phyloP scores from a whole-genome alignment of 2,113 vertebrate species.

The Thalassarche chlororhynchos region DNA sequence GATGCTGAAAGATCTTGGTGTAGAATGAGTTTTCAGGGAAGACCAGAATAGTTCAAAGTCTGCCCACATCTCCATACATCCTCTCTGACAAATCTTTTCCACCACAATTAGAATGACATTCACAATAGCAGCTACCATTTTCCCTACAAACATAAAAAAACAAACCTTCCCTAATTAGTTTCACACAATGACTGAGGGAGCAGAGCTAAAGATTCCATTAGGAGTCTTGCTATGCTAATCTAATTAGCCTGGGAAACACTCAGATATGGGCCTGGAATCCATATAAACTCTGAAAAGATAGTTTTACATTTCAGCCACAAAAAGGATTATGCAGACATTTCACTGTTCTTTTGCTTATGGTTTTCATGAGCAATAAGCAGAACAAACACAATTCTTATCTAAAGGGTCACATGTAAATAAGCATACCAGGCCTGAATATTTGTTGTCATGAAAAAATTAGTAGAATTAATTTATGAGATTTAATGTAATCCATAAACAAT shows the following conservation, averaged over 20 bases:
- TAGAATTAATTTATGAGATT: not conserved
- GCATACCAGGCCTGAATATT: not conserved
- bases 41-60: conserved; percentile 5
- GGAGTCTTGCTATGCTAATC: conserved; percentile 30
- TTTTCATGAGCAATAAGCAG: not conserved
- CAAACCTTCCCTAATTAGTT: conserved; percentile 41
- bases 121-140: conserved; percentile 31
- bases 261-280: conserved; percentile 6
- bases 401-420: conserved; percentile 8
- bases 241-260: conserved; percentile 40
- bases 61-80: not conserved
- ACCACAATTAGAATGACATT: conserved; percentile 57
- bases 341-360: not conserved
- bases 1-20: not conserved
- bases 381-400: not conserved
- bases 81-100: conserved; percentile 16
- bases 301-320: conserved; percentile 18
- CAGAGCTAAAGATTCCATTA: conserved; percentile 51
- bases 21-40: not conserved
- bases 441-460: not conserved
- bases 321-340: not conserved
- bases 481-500: not conserved
- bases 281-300: not conserved
- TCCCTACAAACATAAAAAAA: conserved; percentile 32
- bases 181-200: not conserved